Evolutionary conservation across 1,140 invertebrate species (phyloP), one percentile per base, ranked within the genome.

Genomic region (Phthorimaea operculella): DNA sequence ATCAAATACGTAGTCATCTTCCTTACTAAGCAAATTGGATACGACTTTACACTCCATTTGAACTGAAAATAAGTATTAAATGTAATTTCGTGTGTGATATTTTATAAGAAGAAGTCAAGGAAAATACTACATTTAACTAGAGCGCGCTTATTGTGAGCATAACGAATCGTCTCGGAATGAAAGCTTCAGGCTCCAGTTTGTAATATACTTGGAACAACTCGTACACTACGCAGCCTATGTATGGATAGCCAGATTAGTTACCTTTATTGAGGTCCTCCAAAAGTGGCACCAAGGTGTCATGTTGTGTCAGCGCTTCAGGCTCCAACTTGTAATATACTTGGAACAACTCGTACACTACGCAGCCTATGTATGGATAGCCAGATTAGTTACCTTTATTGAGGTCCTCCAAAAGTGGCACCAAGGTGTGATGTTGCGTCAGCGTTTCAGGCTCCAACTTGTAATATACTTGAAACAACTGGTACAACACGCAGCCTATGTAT

Each of bases 381-480:
- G n/a, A n/a, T n/a, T n/a, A n/a, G n/a, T 57, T 70, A 86, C 85
- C 85, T 77, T 79, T 85, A 47, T 75, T 59, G 48, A 86, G 70
- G 64, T 86, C 72, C 5, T 58, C 53, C 12, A 83, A 55, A 36
- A 82, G 58, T n/a, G 63, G 59, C 16, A 64, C 18, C 28, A 86
- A 45, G 28, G 68, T 69, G 16, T 78, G 69, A 42, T 63, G 57
- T 4, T 76, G 64, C 15, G 59, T 59, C 52, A 86, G 62, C 17
- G 76, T 78, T 10, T 81, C 69, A 1, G 83, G 81, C 63, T 87
- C 85, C 49, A 63, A 55, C 45, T 65, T 66, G 11, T 75, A 64
- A 49, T 86, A 86, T 9, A 76, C 69, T 45, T 64, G 52, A 44
- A 86, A 83, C 52, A 84, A 86, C n/a, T 84, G 79, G 42, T 62